Evolutionary conservation across 2,113 vertebrate species (phyloP), one percentile per base, ranked within the genome.

Genomic region (Galeopterus variegatus): DNA sequence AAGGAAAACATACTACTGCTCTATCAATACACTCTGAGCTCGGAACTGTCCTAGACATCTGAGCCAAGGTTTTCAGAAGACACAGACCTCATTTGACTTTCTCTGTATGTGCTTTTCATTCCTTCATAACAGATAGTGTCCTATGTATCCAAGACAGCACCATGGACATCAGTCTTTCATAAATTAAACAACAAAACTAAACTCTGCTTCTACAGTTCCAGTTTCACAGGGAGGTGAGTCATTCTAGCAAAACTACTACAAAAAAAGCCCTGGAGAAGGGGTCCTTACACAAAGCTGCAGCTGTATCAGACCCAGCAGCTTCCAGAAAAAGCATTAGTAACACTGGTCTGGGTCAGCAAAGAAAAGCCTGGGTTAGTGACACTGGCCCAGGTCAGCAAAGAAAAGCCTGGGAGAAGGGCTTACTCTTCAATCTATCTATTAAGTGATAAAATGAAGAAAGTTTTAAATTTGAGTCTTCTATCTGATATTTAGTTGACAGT

Each of bases 401-500:
- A 96, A 93, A 97, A 97, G 56, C 65, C 62, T 96, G 81, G n/a
- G 64, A 87, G 69, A 60, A 92, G 23, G 81, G 91, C 89, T 90
- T 67, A 95, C 48, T 95, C 94, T 80, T 73, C 56, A 62, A 83
- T 90, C 41, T 75, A 18, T 28, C 5, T 58, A 76, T 69, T 24
- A 65, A 45, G 26, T 67, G 50, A 72, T 72, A 70, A 82, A 75
- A 65, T 26, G 54, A 65, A 92, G 28, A 48, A 67, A 23, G 69
- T 31, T 58, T 85, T 58, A 94, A 72, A 70, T 83, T 54, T 86
- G n/a, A 64, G 60, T 36, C 31, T 88, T 97, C 98, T 98, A 96
- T 95, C 98, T 98, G 97, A 67, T 21, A 81, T 13, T 45, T 28
- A 87, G 31, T 50, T 33, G 60, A 83, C 1, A 72, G 98, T 97